phyloP scores from a whole-genome alignment of 2,113 vertebrate species.

The Festucalex cinctus region DNA sequence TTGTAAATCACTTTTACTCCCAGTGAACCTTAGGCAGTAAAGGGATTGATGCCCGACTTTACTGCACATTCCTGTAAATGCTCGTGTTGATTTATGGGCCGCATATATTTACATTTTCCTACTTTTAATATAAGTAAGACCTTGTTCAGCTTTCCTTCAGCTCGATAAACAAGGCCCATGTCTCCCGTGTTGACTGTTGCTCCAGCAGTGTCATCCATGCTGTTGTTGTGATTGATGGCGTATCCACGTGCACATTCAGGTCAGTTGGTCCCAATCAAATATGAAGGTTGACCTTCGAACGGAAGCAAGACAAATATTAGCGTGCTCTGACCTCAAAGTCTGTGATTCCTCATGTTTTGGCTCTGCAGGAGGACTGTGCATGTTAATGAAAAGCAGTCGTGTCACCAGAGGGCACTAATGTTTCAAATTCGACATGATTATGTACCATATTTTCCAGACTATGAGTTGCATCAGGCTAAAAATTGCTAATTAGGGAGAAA shows the following conservation, averaged over 20 bases:
- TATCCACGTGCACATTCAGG: slow-evolving; percentile 42
- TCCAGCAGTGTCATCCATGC: slow-evolving; percentile 37
- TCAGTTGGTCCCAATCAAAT: slow-evolving; percentile 60
- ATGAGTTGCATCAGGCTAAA: too few relatives aligned
- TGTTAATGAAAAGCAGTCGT: slow-evolving; percentile 59
- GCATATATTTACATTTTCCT: slow-evolving; percentile 16
- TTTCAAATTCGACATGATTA: slow-evolving; percentile 40
- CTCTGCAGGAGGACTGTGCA: slow-evolving; percentile 40
- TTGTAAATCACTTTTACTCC: slow-evolving; percentile 10
- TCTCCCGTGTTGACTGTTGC: slow-evolving; percentile 35
- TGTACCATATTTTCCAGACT: not conserved
- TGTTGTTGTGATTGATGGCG: slow-evolving; percentile 56
- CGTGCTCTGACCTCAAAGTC: not conserved
- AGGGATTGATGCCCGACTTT: slow-evolving; percentile 10
- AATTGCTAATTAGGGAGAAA: too few relatives aligned
- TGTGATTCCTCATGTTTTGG: slow-evolving; percentile 33
- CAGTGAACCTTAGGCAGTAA: slow-evolving; percentile 15
- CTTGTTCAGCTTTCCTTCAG: slow-evolving; percentile 30
- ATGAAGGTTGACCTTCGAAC: slow-evolving; percentile 57
- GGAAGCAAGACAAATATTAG: slow-evolving; percentile 12
- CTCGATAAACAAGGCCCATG: slow-evolving; percentile 50
- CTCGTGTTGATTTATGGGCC: slow-evolving; percentile 11
- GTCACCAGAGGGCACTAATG: slow-evolving; percentile 74
- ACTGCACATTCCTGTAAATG: slow-evolving; percentile 20
- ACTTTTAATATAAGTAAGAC: slow-evolving; percentile 30